Base-by-base conservation (phyloP, 2,888 invertebrate genomes). In the Nomada fabriciana region DNA sequence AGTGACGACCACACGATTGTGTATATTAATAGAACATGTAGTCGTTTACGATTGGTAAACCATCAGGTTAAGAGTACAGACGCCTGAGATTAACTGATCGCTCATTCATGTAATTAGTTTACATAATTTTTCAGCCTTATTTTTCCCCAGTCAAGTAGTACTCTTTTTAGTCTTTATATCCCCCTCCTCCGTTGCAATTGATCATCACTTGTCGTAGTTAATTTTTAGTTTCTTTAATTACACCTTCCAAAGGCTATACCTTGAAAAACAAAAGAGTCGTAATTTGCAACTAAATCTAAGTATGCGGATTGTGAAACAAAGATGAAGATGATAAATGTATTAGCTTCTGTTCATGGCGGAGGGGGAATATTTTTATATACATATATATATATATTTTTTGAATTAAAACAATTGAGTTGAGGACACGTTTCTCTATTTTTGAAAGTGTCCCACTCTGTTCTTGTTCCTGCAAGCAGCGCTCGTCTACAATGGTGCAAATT, bases 401-500 rank as follows among this genome's bases (percentile, higher is more conserved):
- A 20, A 71, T 57, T 36, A 36, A 36, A 63, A 67, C 67, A 57
- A 43, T 68, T 23, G 43, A 79, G 61, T 25, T 10, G 47, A 25
- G 42, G 61, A 67, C 36, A 50, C 23, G 15, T 55, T 61, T 55
- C 43, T 20, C 18, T 25, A 25, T 5, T 11, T 71, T 53, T 15
- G 50, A 29, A 64, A 47, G 23, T 67, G n/a, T 53, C 29, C 76
- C 20, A 60, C 47, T 74, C 29, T 52, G 55, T 78, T 68, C 55
- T 68, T 80, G 80, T 80, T 80, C 80, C 80, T 80, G 80, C 29
- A 68, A 72, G 72, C 60, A 52, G 57, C 67, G 72, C 63, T 80
- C 68, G 63, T 80, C 43, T 80, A 81, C 63, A 73, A 82, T 81
- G 82, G 72, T 82, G 81, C 82, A 82, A 36, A 82, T 82, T 65